These are phyloP conservation scores for Pitangus sulphuratus DNA, from an alignment of 2,797 vertebrate genomes.

Conservation along the genomic window DNA sequence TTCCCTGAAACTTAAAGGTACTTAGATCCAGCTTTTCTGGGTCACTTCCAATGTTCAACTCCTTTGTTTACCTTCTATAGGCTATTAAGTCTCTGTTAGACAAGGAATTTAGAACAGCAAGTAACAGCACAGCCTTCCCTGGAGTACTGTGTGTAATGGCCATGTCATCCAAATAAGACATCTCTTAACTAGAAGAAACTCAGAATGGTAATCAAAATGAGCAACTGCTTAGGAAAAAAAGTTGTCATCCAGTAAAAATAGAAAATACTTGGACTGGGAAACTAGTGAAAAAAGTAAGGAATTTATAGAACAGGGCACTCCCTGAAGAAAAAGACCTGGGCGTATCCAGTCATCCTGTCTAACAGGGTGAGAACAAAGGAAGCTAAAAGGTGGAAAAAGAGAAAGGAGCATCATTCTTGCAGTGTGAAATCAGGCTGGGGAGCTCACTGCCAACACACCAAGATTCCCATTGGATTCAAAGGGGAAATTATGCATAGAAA, in stretches of 20 bases:
- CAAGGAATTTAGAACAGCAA: neutral
- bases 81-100: neutral
- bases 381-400: neutral
- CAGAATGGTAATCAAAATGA: neutral
- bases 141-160: neutral
- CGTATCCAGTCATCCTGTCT: neutral
- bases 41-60: constrained; percentile 10
- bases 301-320: neutral
- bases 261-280: neutral
- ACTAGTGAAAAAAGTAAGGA: neutral
- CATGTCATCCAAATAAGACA: neutral
- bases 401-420: neutral
- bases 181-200: neutral
- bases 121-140: neutral
- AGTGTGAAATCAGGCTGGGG: neutral
- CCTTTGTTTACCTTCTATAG: constrained; percentile 24
- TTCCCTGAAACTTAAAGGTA: constrained; percentile 40
- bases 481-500: neutral
- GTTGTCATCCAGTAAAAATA: neutral
- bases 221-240: neutral
- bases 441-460: neutral
- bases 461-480: neutral
- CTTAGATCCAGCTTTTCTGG: constrained; percentile 38
- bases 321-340: neutral
- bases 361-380: neutral